Conservation (phyloP, 2,797 vertebrate genomes). For the Tympanoctomys barrerae region DNA sequence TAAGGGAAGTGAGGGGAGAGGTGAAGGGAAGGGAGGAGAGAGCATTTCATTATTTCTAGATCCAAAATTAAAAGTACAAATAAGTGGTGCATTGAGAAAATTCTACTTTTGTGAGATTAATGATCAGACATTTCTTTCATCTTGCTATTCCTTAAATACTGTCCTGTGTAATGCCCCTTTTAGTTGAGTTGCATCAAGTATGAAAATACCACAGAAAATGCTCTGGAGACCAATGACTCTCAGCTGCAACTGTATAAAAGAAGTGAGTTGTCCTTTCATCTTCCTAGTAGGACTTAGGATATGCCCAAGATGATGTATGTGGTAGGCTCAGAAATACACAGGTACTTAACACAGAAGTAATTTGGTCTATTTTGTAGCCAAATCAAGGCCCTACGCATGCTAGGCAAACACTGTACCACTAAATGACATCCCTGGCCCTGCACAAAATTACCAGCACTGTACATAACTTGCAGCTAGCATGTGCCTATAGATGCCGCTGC, state of each 20-base stretch:
- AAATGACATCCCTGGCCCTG: not conserved
- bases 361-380: not conserved
- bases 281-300: not conserved
- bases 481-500: not conserved
- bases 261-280: not conserved
- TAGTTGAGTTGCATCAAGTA: not conserved
- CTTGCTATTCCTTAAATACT: conserved; percentile 28
- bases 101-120: not conserved
- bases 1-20: not conserved
- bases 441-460: not conserved
- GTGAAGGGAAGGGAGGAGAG: not conserved
- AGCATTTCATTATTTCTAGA: not conserved
- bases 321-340: not conserved
- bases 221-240: not conserved
- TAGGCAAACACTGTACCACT: not conserved
- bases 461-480: not conserved
- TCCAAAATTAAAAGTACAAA: not conserved
- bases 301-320: not conserved
- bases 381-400: not conserved
- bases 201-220: not conserved
- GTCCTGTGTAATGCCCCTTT: not conserved
- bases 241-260: not conserved
- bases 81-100: not conserved
- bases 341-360: not conserved
- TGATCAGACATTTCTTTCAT: not conserved